These are phyloP conservation scores for Cotesia typhae DNA, from an alignment of 1,140 invertebrate species.

Conservation along the genomic window DNA sequence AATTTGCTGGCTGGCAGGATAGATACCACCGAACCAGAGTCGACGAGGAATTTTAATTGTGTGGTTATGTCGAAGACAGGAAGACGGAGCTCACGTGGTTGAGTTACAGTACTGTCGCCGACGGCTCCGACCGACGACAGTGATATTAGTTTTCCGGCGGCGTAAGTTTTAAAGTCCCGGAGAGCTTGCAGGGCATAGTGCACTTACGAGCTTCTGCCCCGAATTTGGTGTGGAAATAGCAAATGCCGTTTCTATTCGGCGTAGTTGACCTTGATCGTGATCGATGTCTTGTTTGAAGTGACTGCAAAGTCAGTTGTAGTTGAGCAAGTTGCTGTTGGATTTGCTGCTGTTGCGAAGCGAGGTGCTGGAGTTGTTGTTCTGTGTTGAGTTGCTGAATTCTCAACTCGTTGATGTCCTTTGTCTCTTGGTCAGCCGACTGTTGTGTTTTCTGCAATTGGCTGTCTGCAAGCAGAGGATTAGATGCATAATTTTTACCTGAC, in stretches of 20 bases:
- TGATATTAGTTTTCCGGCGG: slow-evolving; percentile 11
- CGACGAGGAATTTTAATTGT: slow-evolving; percentile 12
- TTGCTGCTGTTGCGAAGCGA: not conserved
- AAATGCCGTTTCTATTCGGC: not conserved
- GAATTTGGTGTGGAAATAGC: slow-evolving; percentile 7
- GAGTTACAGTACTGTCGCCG: slow-evolving; percentile 19
- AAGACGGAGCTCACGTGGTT: slow-evolving; percentile 14
- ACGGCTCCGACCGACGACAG: slow-evolving; percentile 11
- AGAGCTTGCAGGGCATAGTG: slow-evolving; percentile 6
- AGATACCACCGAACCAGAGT: slow-evolving; percentile 19
- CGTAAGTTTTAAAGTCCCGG: not conserved
- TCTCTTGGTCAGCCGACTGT: not conserved
- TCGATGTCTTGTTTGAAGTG: not conserved
- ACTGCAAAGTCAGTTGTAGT: not conserved
- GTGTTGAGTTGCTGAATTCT: slow-evolving; percentile 15
- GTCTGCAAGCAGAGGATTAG: not conserved
- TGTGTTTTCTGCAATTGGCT: not conserved
- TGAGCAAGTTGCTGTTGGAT: not conserved
- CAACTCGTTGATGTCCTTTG: not conserved
- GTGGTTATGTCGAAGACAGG: slow-evolving; percentile 7
- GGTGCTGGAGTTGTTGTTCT: slow-evolving; percentile 6
- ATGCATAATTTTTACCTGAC: not conserved
- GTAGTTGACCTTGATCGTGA: slow-evolving; percentile 1
- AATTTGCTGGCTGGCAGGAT: slow-evolving; percentile 20
- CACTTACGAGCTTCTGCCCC: not conserved